Percentiles rank a stretch among this genome's conserved stretches.
These are phyloP conservation scores for Sebastes alutus DNA, from an alignment of 2,797 vertebrate species.

Conservation along the genomic window DNA sequence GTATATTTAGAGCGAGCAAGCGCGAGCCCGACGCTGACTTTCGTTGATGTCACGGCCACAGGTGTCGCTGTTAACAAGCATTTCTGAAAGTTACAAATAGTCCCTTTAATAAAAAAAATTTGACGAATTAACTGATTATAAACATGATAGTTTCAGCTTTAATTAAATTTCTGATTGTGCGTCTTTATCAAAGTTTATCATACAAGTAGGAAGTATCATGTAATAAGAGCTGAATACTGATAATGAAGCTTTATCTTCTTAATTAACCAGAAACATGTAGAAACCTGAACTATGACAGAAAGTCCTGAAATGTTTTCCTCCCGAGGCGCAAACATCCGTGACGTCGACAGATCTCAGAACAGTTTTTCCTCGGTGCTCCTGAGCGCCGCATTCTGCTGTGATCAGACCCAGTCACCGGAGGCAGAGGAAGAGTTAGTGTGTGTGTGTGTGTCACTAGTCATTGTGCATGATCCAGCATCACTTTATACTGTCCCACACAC, in stretches of 20 bases:
- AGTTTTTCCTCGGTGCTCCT: not conserved
- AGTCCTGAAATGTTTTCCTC: not conserved
- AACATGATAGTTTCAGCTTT: not conserved
- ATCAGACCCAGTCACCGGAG: not conserved
- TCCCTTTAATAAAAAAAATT: not conserved
- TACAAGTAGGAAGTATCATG: not conserved
- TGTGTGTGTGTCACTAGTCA: not conserved
- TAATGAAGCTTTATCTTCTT: not conserved
- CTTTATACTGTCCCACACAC: slow-evolving; percentile 3
- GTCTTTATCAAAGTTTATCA: not conserved
- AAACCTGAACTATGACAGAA: not conserved
- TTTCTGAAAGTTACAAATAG: too few relatives aligned
- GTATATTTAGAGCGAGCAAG: too few relatives aligned
- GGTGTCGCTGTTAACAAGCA: too few relatives aligned
- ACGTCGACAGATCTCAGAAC: not conserved
- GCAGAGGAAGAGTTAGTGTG: not conserved
- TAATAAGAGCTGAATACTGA: not conserved
- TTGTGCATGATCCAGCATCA: not conserved
- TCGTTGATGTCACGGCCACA: too few relatives aligned
- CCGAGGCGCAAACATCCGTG: not conserved
- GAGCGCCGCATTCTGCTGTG: not conserved
- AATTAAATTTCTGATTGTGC: not conserved
- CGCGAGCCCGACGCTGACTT: too few relatives aligned
- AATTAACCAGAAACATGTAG: too few relatives aligned
- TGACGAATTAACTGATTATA: not conserved